A percentile compares a stretch with the other conserved stretches of the same genome.
These are phyloP conservation scores for Drosophila ambigua DNA, from an alignment of 1,140 invertebrate species.

Conservation along the genomic window DNA sequence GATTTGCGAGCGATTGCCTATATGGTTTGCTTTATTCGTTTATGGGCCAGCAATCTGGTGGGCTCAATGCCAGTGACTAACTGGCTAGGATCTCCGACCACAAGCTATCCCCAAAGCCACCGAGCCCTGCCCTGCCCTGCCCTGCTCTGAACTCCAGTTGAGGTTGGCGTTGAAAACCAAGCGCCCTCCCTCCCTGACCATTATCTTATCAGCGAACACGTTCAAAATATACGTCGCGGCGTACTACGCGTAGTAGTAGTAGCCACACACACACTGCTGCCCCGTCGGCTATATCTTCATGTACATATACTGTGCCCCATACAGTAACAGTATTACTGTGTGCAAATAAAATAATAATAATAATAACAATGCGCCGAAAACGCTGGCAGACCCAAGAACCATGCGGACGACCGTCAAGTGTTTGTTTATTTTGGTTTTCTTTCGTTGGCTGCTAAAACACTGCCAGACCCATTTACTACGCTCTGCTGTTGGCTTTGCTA, in stretches of 20 bases:
- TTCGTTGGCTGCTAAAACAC: not conserved
- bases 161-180: not conserved
- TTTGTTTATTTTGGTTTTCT: constrained; percentile 62
- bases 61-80: constrained; percentile 25
- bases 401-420: constrained; percentile 59
- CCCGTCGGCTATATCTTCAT: constrained; percentile 17
- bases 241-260: constrained; percentile 34
- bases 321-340: not conserved
- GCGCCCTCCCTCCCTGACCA: not conserved
- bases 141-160: constrained; percentile 10
- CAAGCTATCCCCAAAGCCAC: constrained; percentile 21
- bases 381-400: constrained; percentile 34
- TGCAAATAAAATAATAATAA: constrained; percentile 66
- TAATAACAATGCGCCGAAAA: constrained; percentile 73
- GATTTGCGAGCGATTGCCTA: constrained; percentile 25
- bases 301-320: not conserved
- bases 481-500: constrained; percentile 28
- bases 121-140: constrained; percentile 1
- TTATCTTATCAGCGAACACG: constrained; percentile 50
- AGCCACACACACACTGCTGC: not conserved
- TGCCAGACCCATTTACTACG: constrained; percentile 36
- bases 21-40: constrained; percentile 35
- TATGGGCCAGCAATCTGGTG: constrained; percentile 20
- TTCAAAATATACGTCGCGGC: constrained; percentile 49
- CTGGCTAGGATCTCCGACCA: constrained; percentile 18